Evolutionary conservation across 2,113 vertebrate genomes (phyloP).

Genomic region (Corythornis madagascariensis): DNA sequence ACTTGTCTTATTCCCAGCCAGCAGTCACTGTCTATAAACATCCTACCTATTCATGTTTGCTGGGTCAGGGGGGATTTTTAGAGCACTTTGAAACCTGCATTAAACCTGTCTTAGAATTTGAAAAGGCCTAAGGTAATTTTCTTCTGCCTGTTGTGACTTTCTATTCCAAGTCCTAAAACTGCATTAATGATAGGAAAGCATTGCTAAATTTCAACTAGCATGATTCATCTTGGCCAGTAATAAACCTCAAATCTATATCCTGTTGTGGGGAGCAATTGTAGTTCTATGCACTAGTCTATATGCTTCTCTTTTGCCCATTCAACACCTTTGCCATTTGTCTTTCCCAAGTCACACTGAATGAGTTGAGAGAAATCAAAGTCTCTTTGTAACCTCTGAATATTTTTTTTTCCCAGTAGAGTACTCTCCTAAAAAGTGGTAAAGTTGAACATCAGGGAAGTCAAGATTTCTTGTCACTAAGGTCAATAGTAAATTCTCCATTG

Average conservation of each 20-base stretch:
- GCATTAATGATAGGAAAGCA: neutral
- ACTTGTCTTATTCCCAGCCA: slow-evolving; percentile 12
- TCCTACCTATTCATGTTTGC: slow-evolving; percentile 12
- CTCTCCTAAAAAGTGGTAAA: neutral
- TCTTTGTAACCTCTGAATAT: slow-evolving; percentile 1
- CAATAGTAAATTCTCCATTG: neutral
- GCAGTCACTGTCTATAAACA: slow-evolving; percentile 35
- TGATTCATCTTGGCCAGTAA: neutral
- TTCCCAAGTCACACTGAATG: neutral
- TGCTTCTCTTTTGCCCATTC: neutral
- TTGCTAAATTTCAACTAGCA: slow-evolving; percentile 10
- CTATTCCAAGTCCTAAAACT: neutral
- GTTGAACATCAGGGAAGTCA: neutral
- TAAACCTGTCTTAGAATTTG: slow-evolving; percentile 25
- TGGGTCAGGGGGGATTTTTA: neutral
- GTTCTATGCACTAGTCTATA: neutral
- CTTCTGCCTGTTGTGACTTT: slow-evolving; percentile 22
- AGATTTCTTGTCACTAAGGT: neutral
- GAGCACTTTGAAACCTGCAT: neutral
- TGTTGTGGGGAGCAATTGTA: neutral
- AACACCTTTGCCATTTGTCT: slow-evolving; percentile 27
- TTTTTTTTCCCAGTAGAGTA: neutral
- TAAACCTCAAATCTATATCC: slow-evolving; percentile 14
- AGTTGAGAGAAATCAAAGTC: slow-evolving; percentile 16
- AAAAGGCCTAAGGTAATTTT: slow-evolving; percentile 10